Evolutionary conservation across 2,113 vertebrate species (phyloP).

Genomic region (Oncorhynchus keta): DNA sequence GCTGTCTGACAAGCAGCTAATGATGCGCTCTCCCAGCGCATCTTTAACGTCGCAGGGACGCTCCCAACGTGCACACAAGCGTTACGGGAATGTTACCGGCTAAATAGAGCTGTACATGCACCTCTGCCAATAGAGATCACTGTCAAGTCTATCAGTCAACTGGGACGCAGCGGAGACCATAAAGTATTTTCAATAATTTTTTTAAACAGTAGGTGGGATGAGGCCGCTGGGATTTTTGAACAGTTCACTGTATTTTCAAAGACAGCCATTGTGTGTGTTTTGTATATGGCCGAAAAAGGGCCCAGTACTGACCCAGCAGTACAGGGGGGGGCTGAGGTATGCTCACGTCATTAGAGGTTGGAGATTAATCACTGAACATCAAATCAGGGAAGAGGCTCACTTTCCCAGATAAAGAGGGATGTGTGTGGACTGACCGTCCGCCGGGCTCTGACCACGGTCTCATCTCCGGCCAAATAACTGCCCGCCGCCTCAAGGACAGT

Average conservation of each 20-base stretch:
- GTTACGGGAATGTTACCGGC: neutral
- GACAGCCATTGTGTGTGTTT: neutral
- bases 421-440: neutral
- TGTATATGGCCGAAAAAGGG: neutral
- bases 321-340: neutral
- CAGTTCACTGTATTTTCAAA: neutral
- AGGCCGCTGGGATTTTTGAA: neutral
- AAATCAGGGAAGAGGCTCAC: conserved; percentile 3
- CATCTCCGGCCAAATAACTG: neutral
- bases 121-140: neutral
- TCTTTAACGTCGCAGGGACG: neutral
- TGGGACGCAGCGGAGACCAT: neutral
- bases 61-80: neutral
- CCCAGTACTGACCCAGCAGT: neutral
- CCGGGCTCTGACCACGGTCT: neutral
- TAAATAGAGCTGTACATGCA: neutral
- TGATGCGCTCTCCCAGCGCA: neutral
- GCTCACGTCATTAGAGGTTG: neutral
- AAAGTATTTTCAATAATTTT: neutral
- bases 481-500: conserved; percentile 23
- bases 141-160: neutral
- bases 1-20: neutral
- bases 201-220: neutral
- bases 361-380: conserved; percentile 5
- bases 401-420: neutral